These are phyloP conservation scores for Drosophila ironensis DNA, from an alignment of 1,140 invertebrate genomes.

Conservation along the genomic window DNA sequence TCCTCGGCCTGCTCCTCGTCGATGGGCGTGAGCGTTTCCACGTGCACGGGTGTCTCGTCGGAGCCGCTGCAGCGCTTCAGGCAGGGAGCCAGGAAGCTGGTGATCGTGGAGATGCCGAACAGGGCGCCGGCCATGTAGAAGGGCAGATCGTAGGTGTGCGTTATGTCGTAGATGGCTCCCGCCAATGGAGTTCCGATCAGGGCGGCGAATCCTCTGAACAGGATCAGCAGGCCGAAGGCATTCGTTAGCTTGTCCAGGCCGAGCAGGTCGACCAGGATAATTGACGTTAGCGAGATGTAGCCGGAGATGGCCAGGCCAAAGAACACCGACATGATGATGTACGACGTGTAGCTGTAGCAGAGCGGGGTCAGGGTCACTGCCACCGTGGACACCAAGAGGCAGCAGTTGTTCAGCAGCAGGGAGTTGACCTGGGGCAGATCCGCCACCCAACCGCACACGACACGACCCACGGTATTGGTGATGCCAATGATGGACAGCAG, in stretches of 20 bases:
- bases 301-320: conserved; percentile 98
- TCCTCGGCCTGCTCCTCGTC: conserved; percentile 91
- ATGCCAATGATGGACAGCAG: conserved; percentile 97
- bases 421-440: conserved; percentile 95
- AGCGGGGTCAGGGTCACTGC: conserved; percentile 93
- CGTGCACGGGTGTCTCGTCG: conserved; percentile 84
- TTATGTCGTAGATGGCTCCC: conserved; percentile 94
- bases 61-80: conserved; percentile 85
- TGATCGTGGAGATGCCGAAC: conserved; percentile 92
- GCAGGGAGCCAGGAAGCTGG: conserved; percentile 91
- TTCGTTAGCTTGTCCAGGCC: conserved; percentile 98
- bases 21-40: conserved; percentile 90
- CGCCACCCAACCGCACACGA: conserved; percentile 92
- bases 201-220: conserved; percentile 96
- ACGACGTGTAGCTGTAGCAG: conserved; percentile 89
- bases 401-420: conserved; percentile 96
- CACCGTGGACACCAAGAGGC: conserved; percentile 94
- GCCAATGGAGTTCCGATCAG: conserved; percentile 92
- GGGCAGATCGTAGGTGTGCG: conserved; percentile 91
- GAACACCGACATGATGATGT: conserved; percentile 92
- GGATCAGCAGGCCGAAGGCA: conserved; percentile 96
- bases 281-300: conserved; percentile 98
- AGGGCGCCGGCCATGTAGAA: conserved; percentile 96
- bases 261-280: conserved; percentile 97
- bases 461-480: conserved; percentile 95